A percentile compares a stretch with the other conserved stretches of the same genome.
Conservation (phyloP, 2,797 vertebrate genomes). For the Chelidonichthys spinosus region DNA sequence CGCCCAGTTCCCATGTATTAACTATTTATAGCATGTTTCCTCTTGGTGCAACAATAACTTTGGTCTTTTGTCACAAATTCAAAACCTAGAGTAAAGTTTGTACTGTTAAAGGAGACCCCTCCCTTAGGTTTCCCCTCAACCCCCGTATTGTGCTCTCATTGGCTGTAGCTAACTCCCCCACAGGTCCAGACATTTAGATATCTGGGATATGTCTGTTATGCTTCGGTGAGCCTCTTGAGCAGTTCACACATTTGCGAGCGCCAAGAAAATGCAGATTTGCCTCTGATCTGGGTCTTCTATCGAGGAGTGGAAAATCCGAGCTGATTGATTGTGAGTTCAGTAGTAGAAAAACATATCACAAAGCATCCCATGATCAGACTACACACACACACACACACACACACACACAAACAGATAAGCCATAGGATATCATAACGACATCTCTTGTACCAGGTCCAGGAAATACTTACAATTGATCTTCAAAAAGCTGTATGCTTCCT, state of each 20-base stretch:
- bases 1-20: background rate
- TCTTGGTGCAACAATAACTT: background rate
- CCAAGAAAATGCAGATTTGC: background rate
- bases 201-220: no score
- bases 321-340: background rate
- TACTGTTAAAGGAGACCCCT: background rate
- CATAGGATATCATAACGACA: constrained; percentile 7
- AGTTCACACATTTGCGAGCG: background rate
- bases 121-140: background rate
- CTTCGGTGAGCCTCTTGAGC: no score
- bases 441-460: constrained; percentile 36
- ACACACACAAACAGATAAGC: constrained; percentile 1
- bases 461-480: constrained; percentile 20
- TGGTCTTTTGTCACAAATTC: background rate
- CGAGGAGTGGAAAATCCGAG: background rate
- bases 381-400: constrained; percentile 2
- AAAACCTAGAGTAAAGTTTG: background rate
- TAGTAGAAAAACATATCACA: background rate
- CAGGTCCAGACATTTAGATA: background rate
- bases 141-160: background rate
- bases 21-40: background rate
- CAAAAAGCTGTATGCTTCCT: constrained; percentile 13
- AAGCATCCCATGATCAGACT: background rate
- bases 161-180: no score
- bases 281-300: background rate